Evolutionary conservation across 2,888 invertebrate genomes (phyloP), one percentile per base, ranked within the genome.

Genomic region (Teleiodes luculella): DNA sequence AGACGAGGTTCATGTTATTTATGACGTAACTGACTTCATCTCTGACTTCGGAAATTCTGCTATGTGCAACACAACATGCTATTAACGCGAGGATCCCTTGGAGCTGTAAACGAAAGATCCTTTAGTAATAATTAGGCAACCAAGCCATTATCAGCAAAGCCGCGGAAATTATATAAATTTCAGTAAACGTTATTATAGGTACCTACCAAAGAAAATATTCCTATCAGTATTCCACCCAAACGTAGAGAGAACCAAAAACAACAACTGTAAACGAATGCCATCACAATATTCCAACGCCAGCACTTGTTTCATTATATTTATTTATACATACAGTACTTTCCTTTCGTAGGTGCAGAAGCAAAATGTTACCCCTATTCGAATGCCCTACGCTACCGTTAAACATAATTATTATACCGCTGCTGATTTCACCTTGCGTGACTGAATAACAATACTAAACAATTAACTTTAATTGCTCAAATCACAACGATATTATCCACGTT

Each of bases 241-340:
- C 88, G 76, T 31, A 89, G 65, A 10, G 88, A 89, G 73, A 87
- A 88, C 86, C 88, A 87, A 67, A 89, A 88, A 61, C 88, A 89
- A 61, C 86, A 89, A 63, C 83, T 86, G 57, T 89, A 89, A 4
- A 88, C 81, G 35, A 84, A 66, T 47, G 85, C 86, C 88, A 89
- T 86, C 14, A 18, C 13, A 11, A 30, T 10, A 47, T 24, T 24
- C 11, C n/a, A n/a, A n/a, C n/a, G n/a, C n/a, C n/a, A n/a, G n/a
- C n/a, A n/a, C 24, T 3, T 24, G 24, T 6, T 24, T 24, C 6
- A 4, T 4, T 24, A 4, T 24, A 3, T 24, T 24, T 24, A 4
- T 24, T 24, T 24, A 4, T 4, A 4, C 24, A 24, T 24, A 24
- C 24, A 4, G 6, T 24, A 24, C 24, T 24, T 24, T 24, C 24